These are phyloP conservation scores for Trinorchestia longiramus DNA, from an alignment of 1,140 invertebrate species.

Conservation along the genomic window DNA sequence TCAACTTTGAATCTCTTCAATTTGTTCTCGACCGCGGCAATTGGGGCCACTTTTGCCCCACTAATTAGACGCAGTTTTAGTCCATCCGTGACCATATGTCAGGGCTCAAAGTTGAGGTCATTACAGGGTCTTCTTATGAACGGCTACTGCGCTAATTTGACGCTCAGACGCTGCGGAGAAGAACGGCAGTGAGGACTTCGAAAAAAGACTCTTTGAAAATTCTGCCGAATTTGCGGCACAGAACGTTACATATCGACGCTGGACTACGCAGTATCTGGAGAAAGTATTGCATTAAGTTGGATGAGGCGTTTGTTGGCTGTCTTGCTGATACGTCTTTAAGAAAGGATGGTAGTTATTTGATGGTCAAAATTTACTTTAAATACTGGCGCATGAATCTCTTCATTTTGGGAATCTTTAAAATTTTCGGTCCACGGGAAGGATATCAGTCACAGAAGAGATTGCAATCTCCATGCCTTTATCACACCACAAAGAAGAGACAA, in stretches of 20 bases:
- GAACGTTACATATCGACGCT: not conserved
- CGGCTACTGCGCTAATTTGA: conserved; percentile 32
- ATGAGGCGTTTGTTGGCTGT: not conserved
- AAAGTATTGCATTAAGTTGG: not conserved
- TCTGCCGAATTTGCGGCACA: not conserved
- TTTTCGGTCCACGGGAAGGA: not conserved
- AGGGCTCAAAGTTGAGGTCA: conserved; percentile 23
- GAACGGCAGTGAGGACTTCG: not conserved
- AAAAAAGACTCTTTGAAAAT: conserved; percentile 15
- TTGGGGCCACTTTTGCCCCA: conserved; percentile 1
- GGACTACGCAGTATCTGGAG: not conserved
- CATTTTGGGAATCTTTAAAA: no score
- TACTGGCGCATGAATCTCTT: no score
- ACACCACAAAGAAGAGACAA: no score
- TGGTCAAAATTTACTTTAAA: not conserved
- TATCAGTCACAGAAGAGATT: not conserved
- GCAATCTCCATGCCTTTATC: not conserved
- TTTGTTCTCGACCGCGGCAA: conserved; percentile 29
- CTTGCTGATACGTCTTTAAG: not conserved
- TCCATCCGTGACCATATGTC: conserved; percentile 43
- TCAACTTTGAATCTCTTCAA: conserved; percentile 49
- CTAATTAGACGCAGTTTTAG: conserved; percentile 51
- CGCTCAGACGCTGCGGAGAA: not conserved
- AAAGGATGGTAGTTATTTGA: no score
- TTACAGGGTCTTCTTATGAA: conserved; percentile 35